Evolutionary conservation across 2,113 vertebrate species (phyloP).

Genomic region (Acrocephalus kingi): DNA sequence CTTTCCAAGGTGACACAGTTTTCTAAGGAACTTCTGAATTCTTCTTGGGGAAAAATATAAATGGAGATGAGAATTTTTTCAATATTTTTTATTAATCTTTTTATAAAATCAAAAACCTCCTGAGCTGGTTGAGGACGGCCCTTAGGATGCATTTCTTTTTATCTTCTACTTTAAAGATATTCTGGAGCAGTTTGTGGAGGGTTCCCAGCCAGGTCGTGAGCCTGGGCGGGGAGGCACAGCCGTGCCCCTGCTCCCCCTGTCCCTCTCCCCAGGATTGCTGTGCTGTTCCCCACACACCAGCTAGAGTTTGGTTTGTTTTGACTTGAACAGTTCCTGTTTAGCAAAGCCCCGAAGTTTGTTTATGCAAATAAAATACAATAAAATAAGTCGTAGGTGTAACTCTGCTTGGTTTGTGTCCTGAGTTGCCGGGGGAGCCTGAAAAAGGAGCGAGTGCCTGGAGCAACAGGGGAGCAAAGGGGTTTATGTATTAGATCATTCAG

Average conservation of each 20-base stretch:
- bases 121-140: slow-evolving; percentile 51
- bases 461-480: background rate
- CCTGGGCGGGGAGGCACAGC: background rate
- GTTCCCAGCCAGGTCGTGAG: background rate
- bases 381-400: slow-evolving; percentile 67
- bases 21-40: slow-evolving; percentile 78
- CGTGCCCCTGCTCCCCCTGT: background rate
- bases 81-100: slow-evolving; percentile 85
- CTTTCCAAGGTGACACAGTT: slow-evolving; percentile 72
- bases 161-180: slow-evolving; percentile 33
- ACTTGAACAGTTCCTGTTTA: slow-evolving; percentile 75
- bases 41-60: slow-evolving; percentile 72
- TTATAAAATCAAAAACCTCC: slow-evolving; percentile 76
- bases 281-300: slow-evolving; percentile 56
- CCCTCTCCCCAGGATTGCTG: slow-evolving; percentile 55
- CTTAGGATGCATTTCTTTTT: slow-evolving; percentile 37
- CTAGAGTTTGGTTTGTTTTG: slow-evolving; percentile 76
- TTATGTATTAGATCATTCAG: background rate
- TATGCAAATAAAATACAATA: slow-evolving; percentile 81
- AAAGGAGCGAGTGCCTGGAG: background rate
- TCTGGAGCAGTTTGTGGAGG: slow-evolving; percentile 8
- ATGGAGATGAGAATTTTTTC: slow-evolving; percentile 77
- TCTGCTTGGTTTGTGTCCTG: slow-evolving; percentile 31
- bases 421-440: background rate
- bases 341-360: slow-evolving; percentile 73